Conservation (phyloP, 2,797 vertebrate genomes). For the Rhadinocentrus ornatus region DNA sequence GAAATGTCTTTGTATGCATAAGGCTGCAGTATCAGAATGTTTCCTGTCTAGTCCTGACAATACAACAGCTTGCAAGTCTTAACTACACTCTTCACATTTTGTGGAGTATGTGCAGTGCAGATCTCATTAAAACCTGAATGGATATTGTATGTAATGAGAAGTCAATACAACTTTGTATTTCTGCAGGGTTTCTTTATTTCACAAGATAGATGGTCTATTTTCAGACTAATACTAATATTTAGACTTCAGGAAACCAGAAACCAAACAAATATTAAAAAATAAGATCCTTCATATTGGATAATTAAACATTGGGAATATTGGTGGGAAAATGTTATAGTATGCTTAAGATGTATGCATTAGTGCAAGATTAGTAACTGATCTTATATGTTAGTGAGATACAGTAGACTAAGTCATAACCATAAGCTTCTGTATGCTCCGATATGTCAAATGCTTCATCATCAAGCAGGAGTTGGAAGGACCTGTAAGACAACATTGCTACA, state of each 20-base stretch:
- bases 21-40: conserved; percentile 12
- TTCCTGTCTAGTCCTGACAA: conserved; percentile 2
- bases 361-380: not conserved
- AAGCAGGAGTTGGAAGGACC: not conserved
- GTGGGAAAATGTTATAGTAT: not conserved
- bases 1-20: conserved; percentile 3
- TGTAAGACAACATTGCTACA: not conserved
- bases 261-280: not conserved
- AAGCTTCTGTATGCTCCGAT: not conserved
- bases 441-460: not conserved
- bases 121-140: not conserved
- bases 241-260: not conserved
- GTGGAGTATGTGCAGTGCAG: not conserved
- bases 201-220: not conserved
- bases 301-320: not conserved
- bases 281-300: not conserved
- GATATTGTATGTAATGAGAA: not conserved
- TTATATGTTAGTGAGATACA: not conserved
- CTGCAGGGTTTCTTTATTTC: not conserved
- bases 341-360: not conserved
- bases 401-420: not conserved
- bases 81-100: not conserved
- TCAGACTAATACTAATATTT: not conserved
- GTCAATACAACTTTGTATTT: not conserved
- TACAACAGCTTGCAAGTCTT: conserved; percentile 31